These are phyloP conservation scores for Eclectus roratus DNA, from an alignment of 2,113 vertebrate species.

Conservation along the genomic window DNA sequence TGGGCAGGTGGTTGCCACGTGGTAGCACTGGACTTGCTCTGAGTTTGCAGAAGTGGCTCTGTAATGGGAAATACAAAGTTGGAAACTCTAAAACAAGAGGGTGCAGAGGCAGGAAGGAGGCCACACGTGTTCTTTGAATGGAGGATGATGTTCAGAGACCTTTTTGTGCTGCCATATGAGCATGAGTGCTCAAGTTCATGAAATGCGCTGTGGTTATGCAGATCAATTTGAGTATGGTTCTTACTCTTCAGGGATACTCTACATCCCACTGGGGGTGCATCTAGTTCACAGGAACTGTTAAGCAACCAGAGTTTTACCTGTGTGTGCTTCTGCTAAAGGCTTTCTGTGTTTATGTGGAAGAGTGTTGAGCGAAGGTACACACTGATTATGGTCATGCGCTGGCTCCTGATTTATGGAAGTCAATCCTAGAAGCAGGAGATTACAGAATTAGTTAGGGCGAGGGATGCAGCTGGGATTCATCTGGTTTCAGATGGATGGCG, in stretches of 20 bases:
- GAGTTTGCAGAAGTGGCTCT: background rate
- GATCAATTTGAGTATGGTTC: background rate
- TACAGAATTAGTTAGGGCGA: background rate
- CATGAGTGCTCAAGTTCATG: background rate
- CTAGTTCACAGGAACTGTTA: background rate
- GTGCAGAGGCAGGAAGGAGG: background rate
- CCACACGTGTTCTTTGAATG: background rate
- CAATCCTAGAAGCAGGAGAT: background rate
- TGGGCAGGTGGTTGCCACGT: background rate
- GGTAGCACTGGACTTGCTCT: background rate
- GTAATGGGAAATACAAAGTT: background rate
- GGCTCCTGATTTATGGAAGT: background rate
- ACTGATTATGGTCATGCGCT: background rate
- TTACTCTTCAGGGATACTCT: background rate
- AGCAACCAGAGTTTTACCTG: background rate
- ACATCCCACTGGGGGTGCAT: background rate
- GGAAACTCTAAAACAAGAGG: background rate
- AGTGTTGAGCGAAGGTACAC: background rate
- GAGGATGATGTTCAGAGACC: background rate
- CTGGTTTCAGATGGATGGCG: background rate
- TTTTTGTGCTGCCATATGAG: background rate
- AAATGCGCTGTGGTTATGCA: background rate
- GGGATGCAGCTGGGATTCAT: conserved; percentile 1
- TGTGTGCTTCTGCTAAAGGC: background rate
- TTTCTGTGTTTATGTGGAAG: background rate